Base-by-base conservation (phyloP, 2,888 invertebrate genomes). In the Anarsia innoxiella region DNA sequence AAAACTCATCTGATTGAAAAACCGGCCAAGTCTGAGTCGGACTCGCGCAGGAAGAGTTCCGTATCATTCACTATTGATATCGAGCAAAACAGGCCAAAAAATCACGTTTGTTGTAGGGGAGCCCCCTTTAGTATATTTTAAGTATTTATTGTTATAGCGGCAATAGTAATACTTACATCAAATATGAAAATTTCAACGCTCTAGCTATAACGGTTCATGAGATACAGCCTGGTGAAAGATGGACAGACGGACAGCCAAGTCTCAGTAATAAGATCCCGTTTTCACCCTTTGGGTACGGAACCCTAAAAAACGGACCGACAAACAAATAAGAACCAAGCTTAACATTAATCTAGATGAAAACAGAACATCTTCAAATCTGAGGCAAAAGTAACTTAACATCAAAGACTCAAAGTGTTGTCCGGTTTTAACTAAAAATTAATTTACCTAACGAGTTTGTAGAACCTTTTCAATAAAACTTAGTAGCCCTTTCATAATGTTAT, bases 121-220 rank as follows among this genome's bases (percentile, higher is more conserved):
- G 25, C n/a, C 25, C n/a, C 25, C 25, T 10, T 25, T 14, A 12
- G 5, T 29, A 8, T 13, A 13, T 29, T 29, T 29, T 29, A 9
- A 13, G 12, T 29, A 29, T 29, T 29, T 29, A 3, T 29, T 29
- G 29, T 29, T 29, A 29, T 29, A 12, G 11, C 29, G 29, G 29
- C 12, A 29, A 29, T 10, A 29, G 29, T 12, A 29, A n/a, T 29
- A 27, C n/a, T n/a, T n/a, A 19, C 29, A 29, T 14, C 3, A 12
- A 12, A 4, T 14, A 5, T 5, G 14, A 29, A 29, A 25, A 25
- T 25, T 25, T 25, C 25, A 25, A 10, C 25, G 3, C 4, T 19
- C 19, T 19, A 19, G 8, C 19, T 19, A 19, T 19, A 3, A 19
- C 19, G 4, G 19, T 19, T 19, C 19, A 19, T 19, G 19, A 19